These are phyloP conservation scores for Ricordea florida DNA, from an alignment of 92 coral and sea anemone genomes.

Conservation along the genomic window DNA sequence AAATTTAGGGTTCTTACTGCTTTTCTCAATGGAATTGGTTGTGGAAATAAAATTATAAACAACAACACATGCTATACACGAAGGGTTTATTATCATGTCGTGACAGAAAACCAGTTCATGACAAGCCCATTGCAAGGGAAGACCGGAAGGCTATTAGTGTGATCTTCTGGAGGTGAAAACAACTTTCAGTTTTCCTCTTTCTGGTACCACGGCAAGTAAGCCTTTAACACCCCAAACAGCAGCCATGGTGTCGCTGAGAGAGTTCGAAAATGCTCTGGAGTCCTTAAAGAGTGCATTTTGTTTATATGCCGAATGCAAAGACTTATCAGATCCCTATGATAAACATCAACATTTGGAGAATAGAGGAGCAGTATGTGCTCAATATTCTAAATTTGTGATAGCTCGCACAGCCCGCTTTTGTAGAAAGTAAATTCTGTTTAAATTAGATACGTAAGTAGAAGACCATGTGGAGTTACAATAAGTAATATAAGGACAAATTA, in stretches of 20 bases:
- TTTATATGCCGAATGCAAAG: constrained; percentile 7
- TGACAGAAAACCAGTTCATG: background rate
- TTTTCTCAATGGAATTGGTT: no score
- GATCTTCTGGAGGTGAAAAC: no score
- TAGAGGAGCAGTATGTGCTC: background rate
- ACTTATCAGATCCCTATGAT: constrained; percentile 1
- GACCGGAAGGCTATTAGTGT: constrained; percentile 1
- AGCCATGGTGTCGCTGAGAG: background rate
- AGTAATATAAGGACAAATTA: no score
- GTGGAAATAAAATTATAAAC: no score
- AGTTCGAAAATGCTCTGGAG: constrained; percentile 5
- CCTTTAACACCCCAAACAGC: background rate
- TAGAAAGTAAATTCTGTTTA: no score
- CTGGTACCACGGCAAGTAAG: background rate
- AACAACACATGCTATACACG: no score
- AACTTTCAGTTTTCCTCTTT: background rate
- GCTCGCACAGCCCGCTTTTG: no score
- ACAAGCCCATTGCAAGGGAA: background rate
- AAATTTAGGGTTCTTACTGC: no score
- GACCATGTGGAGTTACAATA: no score
- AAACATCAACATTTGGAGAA: background rate
- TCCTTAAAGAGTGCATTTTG: constrained; percentile 8
- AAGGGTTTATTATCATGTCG: no score
- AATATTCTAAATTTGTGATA: no score
- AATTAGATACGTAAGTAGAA: no score